A percentile compares a stretch with the other conserved stretches of the same genome.
These are phyloP conservation scores for Pandion haliaetus DNA, from an alignment of 2,113 vertebrate species.

Conservation along the genomic window DNA sequence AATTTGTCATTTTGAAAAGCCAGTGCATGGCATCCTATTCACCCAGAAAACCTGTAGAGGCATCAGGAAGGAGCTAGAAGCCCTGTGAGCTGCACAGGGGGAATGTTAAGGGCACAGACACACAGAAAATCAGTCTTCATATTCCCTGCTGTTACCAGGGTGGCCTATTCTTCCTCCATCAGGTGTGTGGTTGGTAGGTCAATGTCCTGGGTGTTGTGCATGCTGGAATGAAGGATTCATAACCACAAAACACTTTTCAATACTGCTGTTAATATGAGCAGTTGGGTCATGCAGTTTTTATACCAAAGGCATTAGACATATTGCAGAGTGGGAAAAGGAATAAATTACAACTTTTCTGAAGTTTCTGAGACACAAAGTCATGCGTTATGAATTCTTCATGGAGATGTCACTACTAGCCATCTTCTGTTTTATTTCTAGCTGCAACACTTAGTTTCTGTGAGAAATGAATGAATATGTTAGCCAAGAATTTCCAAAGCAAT, in stretches of 20 bases:
- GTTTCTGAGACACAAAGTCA: background rate
- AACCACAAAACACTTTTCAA: background rate
- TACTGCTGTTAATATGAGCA: background rate
- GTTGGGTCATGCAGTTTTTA: background rate
- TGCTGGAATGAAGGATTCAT: background rate
- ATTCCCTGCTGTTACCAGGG: background rate
- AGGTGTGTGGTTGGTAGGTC: background rate
- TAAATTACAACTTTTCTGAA: slow-evolving; percentile 40
- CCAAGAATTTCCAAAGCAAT: slow-evolving; percentile 44
- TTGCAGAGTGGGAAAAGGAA: background rate
- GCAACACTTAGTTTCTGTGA: slow-evolving; percentile 6
- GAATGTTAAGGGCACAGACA: background rate
- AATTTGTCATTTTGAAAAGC: background rate
- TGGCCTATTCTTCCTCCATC: background rate
- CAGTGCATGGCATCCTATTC: background rate
- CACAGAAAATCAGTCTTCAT: background rate
- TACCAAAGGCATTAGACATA: background rate
- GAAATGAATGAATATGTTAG: slow-evolving; percentile 37
- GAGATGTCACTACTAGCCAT: background rate
- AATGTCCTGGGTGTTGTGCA: background rate
- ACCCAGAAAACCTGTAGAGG: background rate
- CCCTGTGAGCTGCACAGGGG: background rate
- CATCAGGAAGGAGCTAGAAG: background rate
- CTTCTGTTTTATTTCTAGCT: slow-evolving; percentile 44
- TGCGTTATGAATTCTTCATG: background rate